Evolutionary conservation across 2,113 vertebrate genomes (phyloP), one percentile per base, ranked within the genome.

Genomic region (Arvicanthis niloticus): DNA sequence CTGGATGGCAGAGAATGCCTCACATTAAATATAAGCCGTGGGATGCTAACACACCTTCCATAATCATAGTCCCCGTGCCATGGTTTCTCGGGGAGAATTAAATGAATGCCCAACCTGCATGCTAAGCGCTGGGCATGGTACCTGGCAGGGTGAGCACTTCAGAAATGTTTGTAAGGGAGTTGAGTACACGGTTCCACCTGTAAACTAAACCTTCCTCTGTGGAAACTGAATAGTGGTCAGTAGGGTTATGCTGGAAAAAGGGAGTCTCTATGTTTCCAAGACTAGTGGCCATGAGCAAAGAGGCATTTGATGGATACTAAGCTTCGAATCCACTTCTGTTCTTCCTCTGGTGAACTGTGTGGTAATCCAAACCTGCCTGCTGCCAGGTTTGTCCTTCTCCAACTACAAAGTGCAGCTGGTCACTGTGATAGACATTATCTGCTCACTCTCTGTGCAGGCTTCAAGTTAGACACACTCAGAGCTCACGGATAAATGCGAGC

Each of bases 301-400:
- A 2, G 1, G 12, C 13, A 5, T 22, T 37, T 1, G 2, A 22
- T 6, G 2, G 72, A 37, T 31, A 31, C 31, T 24, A 1, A 70
- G 3, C 56, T 65, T 9, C 16, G 11, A 34, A 31, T 2, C 2
- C 19, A 8, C 15, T 72, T 86, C 29, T 17, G 4, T 42, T 80
- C 26, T 65, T 80, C 37, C 51, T 62, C 37, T 29, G 16, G 13
- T 45, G 37, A 72, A 31, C 29, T 48, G 16, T 10, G 24, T 22
- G 12, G 17, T 1, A 19, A 17, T 37, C 42, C 40, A 26, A 48
- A 7, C 4, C 21, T 16, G 37, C 31, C 22, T 48, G 53, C 75
- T 45, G 37, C 56, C 26, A 81, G 45, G 29, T 42, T 37, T 16
- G 56, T 19, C 9, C 29, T 56, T 31, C 19, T 13, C 19, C 45